Evolutionary conservation across 2,113 vertebrate genomes (phyloP).

Genomic region (Phylloscopus trochiloides): DNA sequence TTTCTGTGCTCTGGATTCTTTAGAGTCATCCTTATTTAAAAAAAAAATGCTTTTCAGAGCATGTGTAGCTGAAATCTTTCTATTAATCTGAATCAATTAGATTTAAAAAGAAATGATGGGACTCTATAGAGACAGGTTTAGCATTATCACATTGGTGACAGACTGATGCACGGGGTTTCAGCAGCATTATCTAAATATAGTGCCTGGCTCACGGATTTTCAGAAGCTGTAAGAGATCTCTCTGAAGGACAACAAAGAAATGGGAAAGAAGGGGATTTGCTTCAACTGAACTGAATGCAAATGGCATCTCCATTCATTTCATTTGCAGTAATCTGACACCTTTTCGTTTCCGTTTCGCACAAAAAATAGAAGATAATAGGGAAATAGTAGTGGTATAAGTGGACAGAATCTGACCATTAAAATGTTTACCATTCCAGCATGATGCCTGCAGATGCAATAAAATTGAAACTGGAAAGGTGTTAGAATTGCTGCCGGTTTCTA

Average conservation of each 20-base stretch:
- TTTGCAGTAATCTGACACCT: slow-evolving; percentile 74
- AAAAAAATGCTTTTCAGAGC: slow-evolving; percentile 1
- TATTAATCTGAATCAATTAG: slow-evolving; percentile 47
- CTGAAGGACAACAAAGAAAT: slow-evolving; percentile 57
- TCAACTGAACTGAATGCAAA: slow-evolving; percentile 68
- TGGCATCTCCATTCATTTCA: slow-evolving; percentile 55
- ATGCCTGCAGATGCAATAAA: slow-evolving; percentile 73
- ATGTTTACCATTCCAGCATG: slow-evolving; percentile 75
- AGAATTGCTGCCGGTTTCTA: slow-evolving; percentile 75
- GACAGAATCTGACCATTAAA: slow-evolving; percentile 74
- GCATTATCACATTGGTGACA: not conserved
- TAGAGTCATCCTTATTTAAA: not conserved
- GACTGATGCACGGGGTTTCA: not conserved
- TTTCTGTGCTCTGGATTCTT: not conserved
- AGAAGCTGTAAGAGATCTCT: slow-evolving; percentile 32
- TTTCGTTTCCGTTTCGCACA: slow-evolving; percentile 55
- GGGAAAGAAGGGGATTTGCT: not conserved
- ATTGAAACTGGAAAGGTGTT: slow-evolving; percentile 75
- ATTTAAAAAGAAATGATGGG: slow-evolving; percentile 17
- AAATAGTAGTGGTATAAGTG: slow-evolving; percentile 69
- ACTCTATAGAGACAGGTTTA: slow-evolving; percentile 23
- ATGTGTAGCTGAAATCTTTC: not conserved
- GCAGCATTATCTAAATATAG: slow-evolving; percentile 28
- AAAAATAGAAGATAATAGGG: slow-evolving; percentile 68
- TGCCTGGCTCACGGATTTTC: slow-evolving; percentile 38